phyloP scores from a whole-genome alignment of 1,140 invertebrate genomes.

The Neodiprion virginianus region DNA sequence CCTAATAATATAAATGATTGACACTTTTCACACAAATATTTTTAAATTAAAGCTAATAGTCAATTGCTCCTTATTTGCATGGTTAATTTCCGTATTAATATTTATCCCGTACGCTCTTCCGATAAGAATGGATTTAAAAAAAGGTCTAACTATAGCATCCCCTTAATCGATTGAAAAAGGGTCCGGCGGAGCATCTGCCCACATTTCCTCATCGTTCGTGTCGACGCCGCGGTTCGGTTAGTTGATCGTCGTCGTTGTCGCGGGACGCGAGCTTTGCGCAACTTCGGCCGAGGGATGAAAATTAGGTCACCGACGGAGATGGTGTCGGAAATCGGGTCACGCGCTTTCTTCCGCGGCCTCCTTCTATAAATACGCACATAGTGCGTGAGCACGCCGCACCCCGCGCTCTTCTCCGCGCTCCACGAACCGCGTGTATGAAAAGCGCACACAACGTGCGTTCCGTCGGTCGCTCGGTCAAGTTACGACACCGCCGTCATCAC shows the following conservation, averaged over 20 bases:
- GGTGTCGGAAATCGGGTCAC: slow-evolving; percentile 29
- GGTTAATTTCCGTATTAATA: too few relatives aligned
- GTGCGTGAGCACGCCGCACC: slow-evolving; percentile 13
- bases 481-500: not conserved
- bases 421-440: not conserved
- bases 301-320: slow-evolving; percentile 22
- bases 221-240: not conserved
- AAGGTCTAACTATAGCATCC: too few relatives aligned
- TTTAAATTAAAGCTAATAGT: too few relatives aligned
- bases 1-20: too few relatives aligned
- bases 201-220: not conserved
- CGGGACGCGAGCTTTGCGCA: slow-evolving; percentile 32
- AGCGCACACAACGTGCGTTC: slow-evolving; percentile 5
- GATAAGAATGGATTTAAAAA: too few relatives aligned
- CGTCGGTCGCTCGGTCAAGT: not conserved
- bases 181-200: not conserved
- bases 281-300: slow-evolving; percentile 26
- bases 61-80: too few relatives aligned
- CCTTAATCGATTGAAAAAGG: too few relatives aligned
- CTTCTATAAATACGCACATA: slow-evolving; percentile 27
- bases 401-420: not conserved
- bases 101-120: too few relatives aligned
- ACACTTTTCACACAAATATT: too few relatives aligned
- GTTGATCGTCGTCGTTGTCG: not conserved
- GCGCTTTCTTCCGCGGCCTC: slow-evolving; percentile 38